A percentile compares a stretch with the other conserved stretches of the same genome.
These are phyloP conservation scores for Morinoia aosen DNA, from an alignment of 2,888 invertebrate species.

Conservation along the genomic window DNA sequence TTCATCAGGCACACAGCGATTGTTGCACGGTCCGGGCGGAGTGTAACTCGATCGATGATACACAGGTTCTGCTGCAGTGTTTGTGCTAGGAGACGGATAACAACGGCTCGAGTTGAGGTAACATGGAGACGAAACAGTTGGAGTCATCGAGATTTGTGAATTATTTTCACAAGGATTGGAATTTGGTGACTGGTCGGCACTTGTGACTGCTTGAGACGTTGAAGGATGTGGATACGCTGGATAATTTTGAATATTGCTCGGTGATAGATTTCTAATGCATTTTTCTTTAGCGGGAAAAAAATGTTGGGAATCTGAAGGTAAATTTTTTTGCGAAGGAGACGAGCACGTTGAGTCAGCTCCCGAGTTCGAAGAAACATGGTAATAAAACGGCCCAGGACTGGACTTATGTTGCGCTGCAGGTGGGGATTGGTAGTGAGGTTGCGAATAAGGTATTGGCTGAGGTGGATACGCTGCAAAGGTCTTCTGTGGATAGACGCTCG, in stretches of 20 bases:
- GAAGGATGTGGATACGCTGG: background rate
- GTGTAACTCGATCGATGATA: slow-evolving; percentile 47
- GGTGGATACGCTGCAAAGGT: background rate
- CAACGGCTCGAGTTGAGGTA: background rate
- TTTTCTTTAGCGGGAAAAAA: slow-evolving; percentile 21
- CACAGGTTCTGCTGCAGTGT: background rate
- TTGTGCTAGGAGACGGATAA: background rate
- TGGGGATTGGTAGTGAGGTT: background rate
- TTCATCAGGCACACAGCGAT: slow-evolving; percentile 12
- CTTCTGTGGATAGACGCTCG: background rate
- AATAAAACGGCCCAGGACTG: background rate
- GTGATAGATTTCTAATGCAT: slow-evolving; percentile 6
- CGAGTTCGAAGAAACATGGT: background rate
- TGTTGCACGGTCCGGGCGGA: background rate
- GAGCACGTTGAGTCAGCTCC: slow-evolving; percentile 10
- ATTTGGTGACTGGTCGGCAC: background rate
- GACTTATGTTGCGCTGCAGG: background rate
- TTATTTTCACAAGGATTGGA: slow-evolving; percentile 8
- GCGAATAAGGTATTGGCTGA: background rate
- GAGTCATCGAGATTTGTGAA: background rate
- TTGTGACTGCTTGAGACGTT: background rate
- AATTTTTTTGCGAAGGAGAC: slow-evolving; percentile 19
- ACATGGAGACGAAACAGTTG: background rate
- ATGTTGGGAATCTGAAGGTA: slow-evolving; percentile 6
- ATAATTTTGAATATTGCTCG: background rate